Conservation (phyloP, 2,113 vertebrate species). For the Nannobrachium achirus region DNA sequence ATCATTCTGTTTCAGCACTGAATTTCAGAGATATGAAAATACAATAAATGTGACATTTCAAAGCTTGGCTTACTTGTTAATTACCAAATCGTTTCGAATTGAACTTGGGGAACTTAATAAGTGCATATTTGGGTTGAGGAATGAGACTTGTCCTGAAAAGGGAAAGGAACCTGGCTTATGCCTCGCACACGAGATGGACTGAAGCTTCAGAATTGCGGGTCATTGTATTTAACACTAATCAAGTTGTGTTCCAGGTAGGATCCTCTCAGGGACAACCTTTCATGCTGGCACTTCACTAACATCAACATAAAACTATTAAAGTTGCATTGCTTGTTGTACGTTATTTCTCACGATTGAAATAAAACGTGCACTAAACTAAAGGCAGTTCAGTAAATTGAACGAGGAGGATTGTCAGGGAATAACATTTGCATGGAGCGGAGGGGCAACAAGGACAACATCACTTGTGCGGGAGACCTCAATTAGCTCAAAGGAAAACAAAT, state of each 20-base stretch:
- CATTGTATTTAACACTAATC: conserved; percentile 76
- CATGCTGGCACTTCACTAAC: conserved; percentile 43
- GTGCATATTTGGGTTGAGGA: conserved; percentile 75
- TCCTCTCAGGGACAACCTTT: conserved; percentile 50
- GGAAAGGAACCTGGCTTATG: conserved; percentile 52
- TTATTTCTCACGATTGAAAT: conserved; percentile 47
- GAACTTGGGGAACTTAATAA: conserved; percentile 82
- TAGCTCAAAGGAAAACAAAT: conserved; percentile 71
- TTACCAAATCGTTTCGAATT: conserved; percentile 82
- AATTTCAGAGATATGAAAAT: conserved; percentile 83
- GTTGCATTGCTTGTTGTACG: conserved; percentile 29
- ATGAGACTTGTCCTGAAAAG: conserved; percentile 55
- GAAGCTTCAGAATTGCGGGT: conserved; percentile 69
- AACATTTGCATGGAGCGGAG: conserved; percentile 55
- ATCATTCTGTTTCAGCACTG: conserved; percentile 81
- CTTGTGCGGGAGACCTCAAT: conserved; percentile 68
- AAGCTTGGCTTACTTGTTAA: conserved; percentile 84
- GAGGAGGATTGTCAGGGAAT: conserved; percentile 52
- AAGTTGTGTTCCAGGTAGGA: conserved; percentile 70
- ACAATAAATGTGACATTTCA: conserved; percentile 86
- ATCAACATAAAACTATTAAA: conserved; percentile 49
- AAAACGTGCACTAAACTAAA: conserved; percentile 48
- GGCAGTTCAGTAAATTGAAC: conserved; percentile 53
- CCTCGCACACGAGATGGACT: conserved; percentile 68
- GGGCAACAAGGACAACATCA: conserved; percentile 62